phyloP scores from a whole-genome alignment of 1,140 invertebrate genomes.

The Drosophila baimaii region DNA sequence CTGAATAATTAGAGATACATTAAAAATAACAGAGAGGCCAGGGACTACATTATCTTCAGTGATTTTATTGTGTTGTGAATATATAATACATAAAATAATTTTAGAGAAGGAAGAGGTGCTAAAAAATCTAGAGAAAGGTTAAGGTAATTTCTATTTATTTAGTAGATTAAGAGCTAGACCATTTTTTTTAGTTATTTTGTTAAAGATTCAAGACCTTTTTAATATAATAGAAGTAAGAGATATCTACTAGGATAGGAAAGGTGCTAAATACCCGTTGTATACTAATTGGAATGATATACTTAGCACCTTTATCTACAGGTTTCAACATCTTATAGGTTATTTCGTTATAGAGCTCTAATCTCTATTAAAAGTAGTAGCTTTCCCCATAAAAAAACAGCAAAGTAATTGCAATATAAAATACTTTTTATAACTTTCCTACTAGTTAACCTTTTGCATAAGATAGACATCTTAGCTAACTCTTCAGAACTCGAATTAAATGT shows the following conservation, averaged over 20 bases:
- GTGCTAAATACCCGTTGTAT: not conserved
- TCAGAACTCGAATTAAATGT: not conserved
- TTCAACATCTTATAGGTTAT: not conserved
- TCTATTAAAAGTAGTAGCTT: too few species aligned
- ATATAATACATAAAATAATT: too few species aligned
- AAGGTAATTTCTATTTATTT: not conserved
- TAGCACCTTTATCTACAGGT: not conserved
- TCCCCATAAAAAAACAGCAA: not conserved
- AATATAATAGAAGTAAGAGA: too few species aligned
- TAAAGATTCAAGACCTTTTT: too few species aligned
- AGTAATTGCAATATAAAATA: not conserved
- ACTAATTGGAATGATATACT: not conserved
- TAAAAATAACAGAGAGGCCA: too few species aligned
- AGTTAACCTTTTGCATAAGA: constrained; percentile 4
- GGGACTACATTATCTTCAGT: not conserved
- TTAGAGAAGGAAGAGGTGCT: too few species aligned
- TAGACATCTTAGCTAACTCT: not conserved
- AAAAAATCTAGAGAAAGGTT: not conserved
- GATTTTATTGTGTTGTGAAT: not conserved
- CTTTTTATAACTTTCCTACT: not conserved
- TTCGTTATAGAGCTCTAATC: not conserved
- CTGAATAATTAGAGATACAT: too few species aligned
- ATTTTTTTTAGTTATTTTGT: too few species aligned
- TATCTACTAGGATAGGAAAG: too few species aligned
- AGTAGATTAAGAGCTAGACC: too few species aligned